Conservation (phyloP, 2,113 vertebrate genomes). For the Irena cyanogastra region DNA sequence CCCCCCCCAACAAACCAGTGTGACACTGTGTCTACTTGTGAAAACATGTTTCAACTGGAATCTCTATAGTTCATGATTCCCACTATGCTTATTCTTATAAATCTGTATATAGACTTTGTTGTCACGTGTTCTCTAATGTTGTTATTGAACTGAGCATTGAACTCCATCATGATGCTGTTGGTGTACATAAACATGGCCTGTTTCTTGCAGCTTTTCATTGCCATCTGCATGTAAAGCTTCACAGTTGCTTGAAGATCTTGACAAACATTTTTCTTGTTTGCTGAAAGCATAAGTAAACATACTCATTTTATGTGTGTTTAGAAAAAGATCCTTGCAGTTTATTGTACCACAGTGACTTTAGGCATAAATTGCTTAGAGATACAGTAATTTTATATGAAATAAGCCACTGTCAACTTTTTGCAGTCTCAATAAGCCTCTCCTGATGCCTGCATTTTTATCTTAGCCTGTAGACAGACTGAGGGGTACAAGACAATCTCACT, state of each 20-base stretch:
- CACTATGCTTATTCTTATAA: neutral
- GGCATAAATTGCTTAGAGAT: neutral
- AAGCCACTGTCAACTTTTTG: neutral
- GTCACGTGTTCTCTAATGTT: neutral
- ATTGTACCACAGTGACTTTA: neutral
- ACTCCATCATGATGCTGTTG: neutral
- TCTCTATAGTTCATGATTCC: neutral
- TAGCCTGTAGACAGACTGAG: neutral
- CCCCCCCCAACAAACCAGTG: neutral
- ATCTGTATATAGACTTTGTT: neutral
- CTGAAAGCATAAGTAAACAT: neutral
- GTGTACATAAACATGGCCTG: neutral
- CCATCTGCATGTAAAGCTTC: neutral
- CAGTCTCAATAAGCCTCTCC: neutral
- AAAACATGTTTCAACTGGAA: neutral
- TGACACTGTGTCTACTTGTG: neutral
- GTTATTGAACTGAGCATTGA: neutral
- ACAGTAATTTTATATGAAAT: neutral
- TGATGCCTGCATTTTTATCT: rapidly evolving
- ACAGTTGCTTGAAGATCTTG: neutral
- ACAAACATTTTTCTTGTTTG: neutral
- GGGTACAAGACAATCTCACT: neutral
- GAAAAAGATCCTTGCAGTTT: neutral
- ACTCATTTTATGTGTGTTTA: neutral
- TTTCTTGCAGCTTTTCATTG: neutral